Evolutionary conservation across 2,797 vertebrate genomes (phyloP), one percentile per base, ranked within the genome.

Genomic region (Acanthornis magna): DNA sequence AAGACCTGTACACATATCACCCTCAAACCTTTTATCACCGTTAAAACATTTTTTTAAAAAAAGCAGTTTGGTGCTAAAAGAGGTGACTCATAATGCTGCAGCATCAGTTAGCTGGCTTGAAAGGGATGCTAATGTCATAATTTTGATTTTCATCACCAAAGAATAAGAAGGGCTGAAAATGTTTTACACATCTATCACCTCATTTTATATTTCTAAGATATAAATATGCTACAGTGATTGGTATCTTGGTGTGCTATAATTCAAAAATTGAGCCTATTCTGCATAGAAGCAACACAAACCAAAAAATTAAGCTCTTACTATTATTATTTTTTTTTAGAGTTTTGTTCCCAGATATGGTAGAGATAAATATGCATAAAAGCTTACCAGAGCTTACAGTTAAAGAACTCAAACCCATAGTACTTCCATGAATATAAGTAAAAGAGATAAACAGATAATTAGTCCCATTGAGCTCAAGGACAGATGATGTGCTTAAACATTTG

Each of bases 1-100:
- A 85, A 73, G 70, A 75, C 47, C 40, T 70, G 25, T 34, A 85
- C 34, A 72, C 4, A 11, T 70, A 62, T 70, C 47, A 72, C 26
- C 6, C 17, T 95, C 58, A 32, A 60, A 82, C 20, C 25, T 85
- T 89, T 80, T 65, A 78, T 67, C 50, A 77, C 23, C 20, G 36
- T 50, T 86, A 70, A 66, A 40, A 21, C 34, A 9, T 29, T 36
- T 47, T 68, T 77, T 73, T 68, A 1, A 10, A 45, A 45, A 20
- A 89, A 81, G 48, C 43, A 70, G 51, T 40, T 90, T 8, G 0
- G 45, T 74, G 53, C 67, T 87, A 67, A 73, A 76, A 87, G 42
- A 74, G 38, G 87, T 96, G 90, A 96, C 65, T 96, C 93, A 95
- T 61, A 89, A 67, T 57, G 81, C 90, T 94, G 92, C 77, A 94